Conservation (phyloP, 1,140 invertebrate species). For the Rhynchophorus ferrugineus region DNA sequence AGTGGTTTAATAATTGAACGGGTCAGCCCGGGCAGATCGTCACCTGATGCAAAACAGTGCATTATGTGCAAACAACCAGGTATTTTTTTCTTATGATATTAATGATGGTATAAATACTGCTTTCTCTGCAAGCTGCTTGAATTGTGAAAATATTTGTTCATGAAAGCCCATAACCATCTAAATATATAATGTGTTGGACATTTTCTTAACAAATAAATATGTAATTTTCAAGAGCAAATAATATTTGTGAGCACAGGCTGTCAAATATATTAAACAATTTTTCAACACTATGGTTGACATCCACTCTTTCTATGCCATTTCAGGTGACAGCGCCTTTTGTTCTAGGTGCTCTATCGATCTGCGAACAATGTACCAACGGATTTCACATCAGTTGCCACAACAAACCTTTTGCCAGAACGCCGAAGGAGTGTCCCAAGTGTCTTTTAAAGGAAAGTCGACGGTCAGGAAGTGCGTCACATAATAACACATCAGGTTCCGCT, state of each 20-base stretch:
- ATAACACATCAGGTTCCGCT: slow-evolving; percentile 30
- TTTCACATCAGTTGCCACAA: slow-evolving; percentile 49
- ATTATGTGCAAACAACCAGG: slow-evolving; percentile 44
- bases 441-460: slow-evolving; percentile 27
- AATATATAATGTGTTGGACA: no score
- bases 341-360: slow-evolving; percentile 42
- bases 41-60: slow-evolving; percentile 44
- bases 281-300: neutral
- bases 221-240: no score
- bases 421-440: slow-evolving; percentile 37
- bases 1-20: slow-evolving; percentile 39
- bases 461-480: slow-evolving; percentile 21
- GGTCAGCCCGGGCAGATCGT: slow-evolving; percentile 37
- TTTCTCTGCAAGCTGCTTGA: no score
- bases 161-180: no score
- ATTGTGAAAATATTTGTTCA: no score
- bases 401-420: slow-evolving; percentile 33
- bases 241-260: no score
- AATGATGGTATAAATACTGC: no score
- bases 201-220: no score
- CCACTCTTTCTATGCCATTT: slow-evolving; percentile 9
- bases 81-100: no score
- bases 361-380: slow-evolving; percentile 44
- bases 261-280: neutral
- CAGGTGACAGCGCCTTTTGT: slow-evolving; percentile 24